phyloP scores from a whole-genome alignment of 1,140 invertebrate species.

The Solen grandis region DNA sequence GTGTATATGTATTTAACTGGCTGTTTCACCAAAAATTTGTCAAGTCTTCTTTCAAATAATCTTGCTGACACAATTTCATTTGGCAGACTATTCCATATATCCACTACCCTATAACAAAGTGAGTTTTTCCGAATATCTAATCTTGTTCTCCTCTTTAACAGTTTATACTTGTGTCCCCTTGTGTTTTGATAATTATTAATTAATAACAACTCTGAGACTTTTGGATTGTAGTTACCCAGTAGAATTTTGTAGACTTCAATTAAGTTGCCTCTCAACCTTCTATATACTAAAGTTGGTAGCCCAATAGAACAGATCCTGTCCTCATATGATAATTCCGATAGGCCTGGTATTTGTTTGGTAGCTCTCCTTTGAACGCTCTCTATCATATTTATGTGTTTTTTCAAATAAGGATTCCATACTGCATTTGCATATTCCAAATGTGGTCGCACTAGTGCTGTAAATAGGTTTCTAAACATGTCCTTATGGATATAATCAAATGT shows the following conservation, averaged over 20 bases:
- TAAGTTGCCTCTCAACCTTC: constrained; percentile 48
- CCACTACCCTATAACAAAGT: no score
- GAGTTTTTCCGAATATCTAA: no score
- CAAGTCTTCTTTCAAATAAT: no score
- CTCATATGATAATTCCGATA: constrained; percentile 29
- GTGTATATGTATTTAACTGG: no score
- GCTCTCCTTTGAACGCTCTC: constrained; percentile 56
- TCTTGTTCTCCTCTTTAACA: no score
- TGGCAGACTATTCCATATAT: no score
- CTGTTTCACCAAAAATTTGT: no score
- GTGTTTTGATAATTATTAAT: no score
- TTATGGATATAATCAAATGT: neutral
- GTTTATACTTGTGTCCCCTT: no score
- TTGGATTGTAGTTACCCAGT: constrained; percentile 5
- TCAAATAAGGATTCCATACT: constrained; percentile 36
- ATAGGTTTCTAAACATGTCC: neutral
- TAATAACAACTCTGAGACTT: no score
- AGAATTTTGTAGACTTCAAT: constrained; percentile 39
- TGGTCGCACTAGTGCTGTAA: no score
- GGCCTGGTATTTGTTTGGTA: constrained; percentile 27
- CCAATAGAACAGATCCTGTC: constrained; percentile 38
- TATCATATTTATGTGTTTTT: constrained; percentile 38
- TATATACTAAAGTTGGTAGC: constrained; percentile 33
- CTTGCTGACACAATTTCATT: no score
- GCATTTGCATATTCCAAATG: constrained; percentile 7